These are phyloP conservation scores for Tarsius wallacei DNA, from an alignment of 2,797 vertebrate genomes.

Conservation along the genomic window DNA sequence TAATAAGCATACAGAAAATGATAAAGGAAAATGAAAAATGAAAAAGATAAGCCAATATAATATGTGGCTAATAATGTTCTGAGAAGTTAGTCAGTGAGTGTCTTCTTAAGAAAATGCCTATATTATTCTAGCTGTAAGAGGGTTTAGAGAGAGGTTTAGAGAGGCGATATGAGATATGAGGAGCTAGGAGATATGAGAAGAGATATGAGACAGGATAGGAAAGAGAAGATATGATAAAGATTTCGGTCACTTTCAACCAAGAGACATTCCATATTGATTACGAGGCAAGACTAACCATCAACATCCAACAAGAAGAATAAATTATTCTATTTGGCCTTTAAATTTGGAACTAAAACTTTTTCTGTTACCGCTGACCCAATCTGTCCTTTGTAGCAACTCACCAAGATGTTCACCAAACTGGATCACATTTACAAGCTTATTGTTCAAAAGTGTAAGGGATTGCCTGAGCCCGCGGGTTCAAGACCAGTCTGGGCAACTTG, in stretches of 20 bases:
- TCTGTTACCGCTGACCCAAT: not conserved
- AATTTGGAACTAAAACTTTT: not conserved
- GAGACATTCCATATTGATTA: not conserved
- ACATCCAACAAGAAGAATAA: not conserved
- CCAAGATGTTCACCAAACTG: not conserved
- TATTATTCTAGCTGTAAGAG: not conserved
- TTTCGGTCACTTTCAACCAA: not conserved
- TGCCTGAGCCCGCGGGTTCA: too few species aligned
- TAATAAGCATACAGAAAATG: not conserved
- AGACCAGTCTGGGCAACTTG: too few species aligned
- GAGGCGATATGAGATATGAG: too few species aligned
- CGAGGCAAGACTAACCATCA: not conserved
- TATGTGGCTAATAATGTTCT: not conserved
- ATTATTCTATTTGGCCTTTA: not conserved
- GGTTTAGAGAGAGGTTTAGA: not conserved
- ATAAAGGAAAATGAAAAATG: constrained; percentile 19
- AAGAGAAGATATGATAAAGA: not conserved
- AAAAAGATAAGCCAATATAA: not conserved
- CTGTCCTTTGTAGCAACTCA: not conserved
- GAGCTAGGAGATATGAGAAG: too few species aligned
- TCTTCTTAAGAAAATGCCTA: not conserved
- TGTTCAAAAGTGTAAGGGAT: not conserved
- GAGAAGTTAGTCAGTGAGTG: not conserved
- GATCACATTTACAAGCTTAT: not conserved
- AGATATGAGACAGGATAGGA: too few species aligned